Percentiles rank a stretch among this genome's conserved stretches.
These are phyloP conservation scores for Onchidella celtica DNA, from an alignment of 2,888 invertebrate species.

Conservation along the genomic window DNA sequence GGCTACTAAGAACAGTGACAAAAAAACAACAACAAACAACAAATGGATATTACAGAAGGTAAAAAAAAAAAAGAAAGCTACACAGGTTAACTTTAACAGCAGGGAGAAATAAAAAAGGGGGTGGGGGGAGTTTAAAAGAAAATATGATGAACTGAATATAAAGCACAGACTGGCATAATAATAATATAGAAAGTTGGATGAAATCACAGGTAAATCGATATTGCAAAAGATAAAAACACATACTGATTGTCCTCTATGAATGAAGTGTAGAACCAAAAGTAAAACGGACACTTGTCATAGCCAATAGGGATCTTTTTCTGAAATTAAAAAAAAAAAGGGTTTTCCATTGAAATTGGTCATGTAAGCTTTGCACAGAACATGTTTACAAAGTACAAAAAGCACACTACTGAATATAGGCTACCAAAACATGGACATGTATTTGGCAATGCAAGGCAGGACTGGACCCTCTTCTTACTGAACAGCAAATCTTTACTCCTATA, in stretches of 20 bases:
- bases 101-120: neutral
- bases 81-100: too few relatives aligned
- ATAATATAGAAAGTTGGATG: too few relatives aligned
- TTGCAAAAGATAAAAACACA: neutral
- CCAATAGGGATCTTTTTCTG: conserved; percentile 75
- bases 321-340: conserved; percentile 4
- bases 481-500: too few relatives aligned
- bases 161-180: too few relatives aligned
- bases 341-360: neutral
- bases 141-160: neutral
- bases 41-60: neutral
- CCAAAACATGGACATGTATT: too few relatives aligned
- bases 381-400: neutral
- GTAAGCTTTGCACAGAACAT: neutral
- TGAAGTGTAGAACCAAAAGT: conserved; percentile 82
- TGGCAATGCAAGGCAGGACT: too few relatives aligned
- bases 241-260: conserved; percentile 80
- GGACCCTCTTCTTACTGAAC: too few relatives aligned
- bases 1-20: neutral
- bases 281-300: conserved; percentile 82
- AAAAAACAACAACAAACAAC: neutral
- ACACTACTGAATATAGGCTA: too few relatives aligned
- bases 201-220: too few relatives aligned
- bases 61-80: neutral
- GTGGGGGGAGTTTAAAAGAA: neutral